Base-by-base conservation (phyloP, 2,888 invertebrate genomes). In the Tuberolachnus salignus region DNA sequence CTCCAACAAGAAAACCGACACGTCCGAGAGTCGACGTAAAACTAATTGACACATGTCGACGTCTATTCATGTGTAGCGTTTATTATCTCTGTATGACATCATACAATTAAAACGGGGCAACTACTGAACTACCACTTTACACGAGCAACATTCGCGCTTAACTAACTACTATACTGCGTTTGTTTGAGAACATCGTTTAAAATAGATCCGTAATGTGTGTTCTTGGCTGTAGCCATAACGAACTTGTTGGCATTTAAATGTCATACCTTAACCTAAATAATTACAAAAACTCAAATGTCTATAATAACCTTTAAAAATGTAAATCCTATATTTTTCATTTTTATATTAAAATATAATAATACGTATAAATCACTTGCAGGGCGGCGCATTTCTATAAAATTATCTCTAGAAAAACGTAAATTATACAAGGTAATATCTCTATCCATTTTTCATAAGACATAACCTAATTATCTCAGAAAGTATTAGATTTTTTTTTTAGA, bases 11-110 rank as follows among this genome's bases (percentile, higher is more conserved):
- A 23, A 26, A 57, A 34, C 63, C 13, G 42, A 53, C 59, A 21
- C 49, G 59, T 59, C 59, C 21, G 42, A 26, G 16, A 67, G 59
- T 21, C 8, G 16, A 4, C 59, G 34, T 59, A 21, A 51, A n/a
- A 78, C 57, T 78, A 78, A 78, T 59, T 51, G 78, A 78, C 67
- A 69, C 78, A 78, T 67, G 59, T 34, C 42, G 59, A 67, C 59
- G n/a, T 57, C 57, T 21, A 53, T 73, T 73, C 21, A 44, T 14
- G 21, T 6, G 49, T n/a, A 3, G 42, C 51, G n/a, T 10, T 78
- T 78, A 69, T 69, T 78, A 55, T 74, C 49, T 8, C 23, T 75
- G n/a, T 69, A 78, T 59, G 59, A 69, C 78, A 78, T 59, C 59
- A 23, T 3, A 63, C 63, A 73, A 73, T 73, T 73, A 63, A 73